phyloP scores from a whole-genome alignment of 2,113 vertebrate species.

The Puntigrus tetrazona region DNA sequence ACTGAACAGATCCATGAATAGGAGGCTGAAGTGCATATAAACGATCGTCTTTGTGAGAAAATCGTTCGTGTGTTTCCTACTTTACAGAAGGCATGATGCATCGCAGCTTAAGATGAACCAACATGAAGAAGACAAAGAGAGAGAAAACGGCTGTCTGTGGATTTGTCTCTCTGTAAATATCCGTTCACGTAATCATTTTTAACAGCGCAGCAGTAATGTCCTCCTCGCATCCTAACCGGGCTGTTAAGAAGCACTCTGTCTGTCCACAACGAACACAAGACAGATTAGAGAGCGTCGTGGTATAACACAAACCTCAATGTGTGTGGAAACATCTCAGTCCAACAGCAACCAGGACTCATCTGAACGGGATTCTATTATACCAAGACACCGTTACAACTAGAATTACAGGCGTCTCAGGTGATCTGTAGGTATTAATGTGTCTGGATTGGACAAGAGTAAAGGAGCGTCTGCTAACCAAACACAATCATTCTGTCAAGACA shows the following conservation, averaged over 20 bases:
- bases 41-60: background rate
- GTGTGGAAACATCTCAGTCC: background rate
- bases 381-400: background rate
- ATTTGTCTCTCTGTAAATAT: background rate
- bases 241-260: background rate
- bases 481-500: background rate
- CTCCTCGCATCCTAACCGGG: background rate
- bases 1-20: background rate
- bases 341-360: background rate
- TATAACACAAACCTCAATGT: background rate
- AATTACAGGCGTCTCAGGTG: background rate
- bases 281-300: background rate
- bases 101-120: slow-evolving; percentile 24
- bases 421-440: background rate
- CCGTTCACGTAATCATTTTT: background rate
- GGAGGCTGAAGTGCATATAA: background rate
- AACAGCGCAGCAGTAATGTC: background rate
- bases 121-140: background rate
- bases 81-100: slow-evolving; percentile 28
- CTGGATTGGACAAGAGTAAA: background rate
- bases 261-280: background rate
- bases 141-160: background rate
- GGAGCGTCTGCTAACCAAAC: background rate
- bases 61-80: slow-evolving; percentile 11
- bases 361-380: background rate